A percentile compares a stretch with the other conserved stretches of the same genome.
Evolutionary conservation across 2,797 vertebrate genomes (phyloP).

Genomic region (Onychomys leucogaster): DNA sequence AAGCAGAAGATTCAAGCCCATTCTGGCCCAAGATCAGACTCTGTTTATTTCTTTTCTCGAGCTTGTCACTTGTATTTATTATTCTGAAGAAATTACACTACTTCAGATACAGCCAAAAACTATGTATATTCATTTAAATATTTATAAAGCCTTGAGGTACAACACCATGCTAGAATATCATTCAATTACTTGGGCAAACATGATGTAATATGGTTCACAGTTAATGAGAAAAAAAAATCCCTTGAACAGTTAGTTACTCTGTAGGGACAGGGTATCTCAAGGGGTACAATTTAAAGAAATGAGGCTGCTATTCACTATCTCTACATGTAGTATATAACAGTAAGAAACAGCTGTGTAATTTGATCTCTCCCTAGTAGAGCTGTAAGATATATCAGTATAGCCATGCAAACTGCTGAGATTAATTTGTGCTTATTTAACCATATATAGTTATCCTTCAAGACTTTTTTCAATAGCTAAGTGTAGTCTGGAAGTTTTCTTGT

Average conservation of each 20-base stretch:
- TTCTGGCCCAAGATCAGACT: background rate
- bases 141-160: conserved; percentile 66
- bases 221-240: conserved; percentile 18
- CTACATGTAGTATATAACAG: conserved; percentile 29
- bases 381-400: conserved; percentile 66
- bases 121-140: conserved; percentile 35
- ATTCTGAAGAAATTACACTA: conserved; percentile 25
- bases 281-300: conserved; percentile 44
- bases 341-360: conserved; percentile 71
- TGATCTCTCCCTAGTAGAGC: conserved; percentile 57
- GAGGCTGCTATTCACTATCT: conserved; percentile 33
- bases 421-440: conserved; percentile 84
- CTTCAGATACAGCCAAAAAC: conserved; percentile 48
- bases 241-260: conserved; percentile 52
- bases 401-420: conserved; percentile 76
- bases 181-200: conserved; percentile 64
- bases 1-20: background rate
- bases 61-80: background rate
- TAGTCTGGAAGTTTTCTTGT: too few relatives aligned
- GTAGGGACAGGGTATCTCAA: conserved; percentile 45
- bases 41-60: conserved; percentile 37
- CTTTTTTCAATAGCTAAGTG: conserved; percentile 71
- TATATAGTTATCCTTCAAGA: conserved; percentile 72
- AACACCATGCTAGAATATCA: conserved; percentile 60
- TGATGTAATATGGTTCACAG: conserved; percentile 20